A percentile compares a stretch with the other conserved stretches of the same genome.
These are phyloP conservation scores for Samia ricini DNA, from an alignment of 1,140 invertebrate species.

Conservation along the genomic window DNA sequence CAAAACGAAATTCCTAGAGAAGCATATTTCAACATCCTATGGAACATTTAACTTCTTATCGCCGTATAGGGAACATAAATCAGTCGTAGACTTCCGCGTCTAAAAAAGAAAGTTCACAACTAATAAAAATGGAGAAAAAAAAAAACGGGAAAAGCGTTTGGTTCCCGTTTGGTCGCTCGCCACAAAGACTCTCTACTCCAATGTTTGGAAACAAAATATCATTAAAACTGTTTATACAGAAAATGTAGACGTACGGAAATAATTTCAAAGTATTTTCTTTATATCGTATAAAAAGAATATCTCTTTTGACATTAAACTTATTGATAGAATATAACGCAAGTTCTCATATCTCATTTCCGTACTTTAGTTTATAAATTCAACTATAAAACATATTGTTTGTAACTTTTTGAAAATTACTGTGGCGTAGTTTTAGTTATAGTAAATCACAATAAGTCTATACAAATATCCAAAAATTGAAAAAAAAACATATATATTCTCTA, in stretches of 20 bases:
- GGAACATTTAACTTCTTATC: neutral
- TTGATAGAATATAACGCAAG: too few species aligned
- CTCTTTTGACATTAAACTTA: too few species aligned
- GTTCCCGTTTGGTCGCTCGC: neutral
- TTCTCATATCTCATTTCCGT: too few species aligned
- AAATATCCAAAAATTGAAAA: too few species aligned
- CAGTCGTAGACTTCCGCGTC: conserved; percentile 3
- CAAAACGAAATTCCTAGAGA: neutral
- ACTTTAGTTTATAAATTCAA: too few species aligned
- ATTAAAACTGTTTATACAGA: neutral
- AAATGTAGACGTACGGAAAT: neutral
- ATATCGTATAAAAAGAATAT: neutral
- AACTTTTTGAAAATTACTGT: too few species aligned
- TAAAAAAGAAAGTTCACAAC: conserved; percentile 1
- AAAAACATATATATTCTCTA: neutral
- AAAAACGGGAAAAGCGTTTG: conserved; percentile 3
- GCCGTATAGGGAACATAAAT: conserved; percentile 2
- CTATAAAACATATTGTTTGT: too few species aligned
- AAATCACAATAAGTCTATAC: too few species aligned
- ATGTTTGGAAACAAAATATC: conserved; percentile 9
- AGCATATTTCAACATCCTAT: neutral
- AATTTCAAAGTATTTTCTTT: neutral
- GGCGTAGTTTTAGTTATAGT: too few species aligned
- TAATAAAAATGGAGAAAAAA: conserved; percentile 5
- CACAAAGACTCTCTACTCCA: conserved; percentile 5